These are phyloP conservation scores for Campylorhamphus procurvoides DNA, from an alignment of 2,113 vertebrate genomes.

Conservation along the genomic window DNA sequence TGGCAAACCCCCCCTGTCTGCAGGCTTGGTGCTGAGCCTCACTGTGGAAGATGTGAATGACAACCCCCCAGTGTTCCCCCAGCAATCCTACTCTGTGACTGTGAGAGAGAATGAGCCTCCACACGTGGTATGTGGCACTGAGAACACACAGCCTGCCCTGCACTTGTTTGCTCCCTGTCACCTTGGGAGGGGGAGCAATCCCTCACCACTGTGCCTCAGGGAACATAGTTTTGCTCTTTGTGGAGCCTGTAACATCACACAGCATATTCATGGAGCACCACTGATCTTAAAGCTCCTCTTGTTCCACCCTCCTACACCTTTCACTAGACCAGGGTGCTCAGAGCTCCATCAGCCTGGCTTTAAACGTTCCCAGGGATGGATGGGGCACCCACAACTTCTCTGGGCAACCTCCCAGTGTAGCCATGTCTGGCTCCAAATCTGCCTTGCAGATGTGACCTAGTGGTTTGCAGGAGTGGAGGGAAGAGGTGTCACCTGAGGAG, in stretches of 20 bases:
- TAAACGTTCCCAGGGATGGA: neutral
- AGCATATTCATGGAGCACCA: neutral
- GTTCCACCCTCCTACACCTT: too few relatives aligned
- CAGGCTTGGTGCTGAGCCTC: constrained; percentile 27
- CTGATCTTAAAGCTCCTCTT: neutral
- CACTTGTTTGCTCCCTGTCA: neutral
- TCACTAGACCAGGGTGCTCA: neutral
- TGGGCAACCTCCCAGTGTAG: neutral
- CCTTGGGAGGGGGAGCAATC: neutral
- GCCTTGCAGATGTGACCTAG: neutral
- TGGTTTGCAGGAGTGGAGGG: neutral
- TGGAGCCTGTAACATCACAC: neutral
- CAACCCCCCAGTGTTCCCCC: constrained; percentile 54
- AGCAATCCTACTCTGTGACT: neutral
- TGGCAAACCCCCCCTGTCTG: neutral
- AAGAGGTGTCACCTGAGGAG: neutral
- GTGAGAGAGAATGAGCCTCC: constrained; percentile 66
- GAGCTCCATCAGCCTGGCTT: neutral
- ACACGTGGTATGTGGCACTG: constrained; percentile 13
- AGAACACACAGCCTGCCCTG: neutral
- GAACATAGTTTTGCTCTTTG: fast-evolving
- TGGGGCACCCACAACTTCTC: neutral
- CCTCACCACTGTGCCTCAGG: neutral
- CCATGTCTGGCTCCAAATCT: neutral
- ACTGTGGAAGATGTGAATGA: constrained; percentile 64